Base-by-base conservation (phyloP, 2,888 invertebrate genomes). In the Branchellion lobata region DNA sequence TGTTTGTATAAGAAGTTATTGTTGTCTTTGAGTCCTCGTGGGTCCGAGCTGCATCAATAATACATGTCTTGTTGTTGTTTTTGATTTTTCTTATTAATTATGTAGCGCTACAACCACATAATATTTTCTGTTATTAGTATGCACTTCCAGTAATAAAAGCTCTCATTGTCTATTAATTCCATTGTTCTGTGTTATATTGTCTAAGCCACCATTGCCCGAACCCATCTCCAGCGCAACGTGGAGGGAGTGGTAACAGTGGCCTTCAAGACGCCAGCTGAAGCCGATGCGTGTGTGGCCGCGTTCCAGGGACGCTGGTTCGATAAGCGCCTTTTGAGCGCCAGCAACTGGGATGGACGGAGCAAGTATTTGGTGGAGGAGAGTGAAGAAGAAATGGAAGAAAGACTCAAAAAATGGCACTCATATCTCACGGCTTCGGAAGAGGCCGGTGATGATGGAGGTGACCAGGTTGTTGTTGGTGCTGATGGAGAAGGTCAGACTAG, bases 281-380 rank as follows among this genome's bases (percentile, higher is more conserved):
- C 98, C 0, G 96, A 98, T 88, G 91, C 92, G 80, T 96, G 95
- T 74, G 91, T 98, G 18, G 90, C 91, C 83, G 91, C 94, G 83
- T 91, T 98, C 85, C 93, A 96, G 87, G 93, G 94, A 0, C 90
- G 97, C 57, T 81, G 77, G 79, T 81, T 81, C 71, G 72, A 36
- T 47, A 65, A 72, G 86, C 90, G 94, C 57, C 91, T 92, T 87
- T 90, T 99, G 36, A 91, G 90, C 1, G 97, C 96, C 1, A 92
- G 93, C 86, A 92, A 93, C 82, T 98, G 95, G 94, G 96, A 99
- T 89, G 98, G 98, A 27, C 93, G 93, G 86, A 94, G 95, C 0
- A 97, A 95, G 87, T 96, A 92, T 88, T 34, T 91, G 87, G 91
- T 96, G 84, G 91, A 91, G 78, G 98, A 98, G 89, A 95, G 96